Base-by-base conservation (phyloP, 2,113 vertebrate species). In the Sinocyclocheilus anshuiensis region DNA sequence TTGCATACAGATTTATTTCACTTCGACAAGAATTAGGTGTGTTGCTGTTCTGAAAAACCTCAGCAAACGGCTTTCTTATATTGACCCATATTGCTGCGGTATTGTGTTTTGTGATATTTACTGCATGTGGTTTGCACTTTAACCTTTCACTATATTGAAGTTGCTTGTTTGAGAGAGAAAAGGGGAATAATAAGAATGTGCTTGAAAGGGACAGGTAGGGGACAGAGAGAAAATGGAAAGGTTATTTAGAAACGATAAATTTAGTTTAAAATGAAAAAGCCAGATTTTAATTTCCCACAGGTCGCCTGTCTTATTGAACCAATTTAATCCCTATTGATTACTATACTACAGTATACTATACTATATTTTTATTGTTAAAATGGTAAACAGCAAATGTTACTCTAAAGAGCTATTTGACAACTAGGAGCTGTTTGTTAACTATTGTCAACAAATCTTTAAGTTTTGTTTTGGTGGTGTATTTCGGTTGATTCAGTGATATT, bases 51-150 rank as follows among this genome's bases (percentile, higher is more conserved):
- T 36, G 18, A 22, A 6, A 78, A 36, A 4, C 36, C 20, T 33
- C 26, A 55, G 15, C 48, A 16, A 80, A 80, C 4, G 39, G 13
- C 55, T 63, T 80, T 63, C 57, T 86, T 90, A 71, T 42, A 92
- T 33, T 13, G 61, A 69, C 59, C 61, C 20, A 6, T 81, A 48
- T 74, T 55, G 29, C 67, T 83, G 50, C 11, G 50, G 26, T 74
- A 42, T 83, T 74, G 29, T 16, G 29, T 75, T 57, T 33, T 20
- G 82, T 24, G 50, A 59, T 75, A 74, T 84, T 84, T 75, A 36
- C 81, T 67, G 42, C 33, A 8, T 80, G 57, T 63, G 55, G 36
- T 61, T 42, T 81, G 39, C 65, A 16, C 69, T 74, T 84, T 59
- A 84, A 74, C 50, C 82, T 84, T 84, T 84, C 22, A 3, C 22